These are phyloP conservation scores for Patella ulyssiponensis DNA, from an alignment of 2,888 invertebrate species.

Conservation along the genomic window DNA sequence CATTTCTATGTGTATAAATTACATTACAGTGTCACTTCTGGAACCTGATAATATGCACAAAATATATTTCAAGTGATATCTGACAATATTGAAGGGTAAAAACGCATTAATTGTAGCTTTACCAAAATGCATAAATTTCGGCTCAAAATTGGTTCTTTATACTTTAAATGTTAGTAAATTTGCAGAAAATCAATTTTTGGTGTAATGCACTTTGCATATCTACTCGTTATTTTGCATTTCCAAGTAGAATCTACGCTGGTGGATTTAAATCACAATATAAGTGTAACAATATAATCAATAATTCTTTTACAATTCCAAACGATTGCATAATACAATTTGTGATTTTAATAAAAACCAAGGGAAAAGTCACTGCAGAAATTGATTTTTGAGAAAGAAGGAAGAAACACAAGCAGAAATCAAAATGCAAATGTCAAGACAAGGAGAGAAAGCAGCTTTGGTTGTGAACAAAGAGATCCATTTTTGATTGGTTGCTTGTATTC, in stretches of 20 bases:
- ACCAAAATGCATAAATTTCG: neutral
- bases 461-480: constrained; percentile 25
- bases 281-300: neutral
- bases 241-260: too few relatives aligned
- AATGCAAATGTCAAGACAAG: constrained; percentile 13
- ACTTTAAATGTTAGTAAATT: neutral
- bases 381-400: constrained; percentile 2
- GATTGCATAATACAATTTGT: constrained; percentile 13
- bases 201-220: neutral
- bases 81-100: too few relatives aligned
- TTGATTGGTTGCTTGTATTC: constrained; percentile 28
- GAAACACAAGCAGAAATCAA: neutral
- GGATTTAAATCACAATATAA: constrained; percentile 7
- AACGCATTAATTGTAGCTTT: too few relatives aligned
- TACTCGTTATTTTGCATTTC: neutral
- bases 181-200: neutral
- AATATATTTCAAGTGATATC: too few relatives aligned
- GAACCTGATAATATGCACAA: too few relatives aligned
- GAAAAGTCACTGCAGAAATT: constrained; percentile 7
- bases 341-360: constrained; percentile 5
- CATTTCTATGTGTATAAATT: too few relatives aligned
- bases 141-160: neutral
- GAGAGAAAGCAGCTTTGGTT: constrained; percentile 22
- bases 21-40: too few relatives aligned
- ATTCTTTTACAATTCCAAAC: constrained; percentile 6